Base-by-base conservation (phyloP, 2,113 vertebrate genomes). In the Chionodraco myersi region DNA sequence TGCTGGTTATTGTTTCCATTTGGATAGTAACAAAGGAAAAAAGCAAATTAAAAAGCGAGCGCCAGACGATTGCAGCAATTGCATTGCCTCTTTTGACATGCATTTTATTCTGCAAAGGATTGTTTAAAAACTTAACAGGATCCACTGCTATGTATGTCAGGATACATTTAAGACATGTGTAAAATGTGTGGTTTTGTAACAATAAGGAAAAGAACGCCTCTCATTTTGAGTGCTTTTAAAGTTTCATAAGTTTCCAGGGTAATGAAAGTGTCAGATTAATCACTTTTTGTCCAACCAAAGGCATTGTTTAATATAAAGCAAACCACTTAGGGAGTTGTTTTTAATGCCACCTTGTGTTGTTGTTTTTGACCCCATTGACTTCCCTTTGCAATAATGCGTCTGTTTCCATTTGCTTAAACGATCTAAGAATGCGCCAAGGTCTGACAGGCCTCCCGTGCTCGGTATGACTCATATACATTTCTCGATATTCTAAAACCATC, bases 391-490 rank as follows among this genome's bases (percentile, higher is more conserved):
- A 70, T 45, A 44, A 64, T 44, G 3, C 26, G 16, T 67, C 21
- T 69, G 60, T 41, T 74, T 70, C 30, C 65, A 54, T 70, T 53
- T 4, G 44, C 54, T 72, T n/a, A 11, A 89, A 47, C 14, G 0
- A 51, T 7, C 48, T 21, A 14, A 72, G 58, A 71, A n/a, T 9
- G 41, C 61, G 64, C 52, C 47, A 0, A 9, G 75, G 65, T 63
- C 68, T 71, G 63, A 78, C 63, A 36, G 65, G 69, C 76, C 69
- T 77, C 34, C 52, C 14, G 10, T 59, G 59, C 77, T 79, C 67
- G 52, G 6, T 1, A 11, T 86, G 73, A 83, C 71, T 61, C 80
- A 71, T 66, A 9, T 12, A 10, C 51, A 48, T 74, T 64, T 71
- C 58, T 68, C 9, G 14, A 23, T 36, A 67, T 66, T 66, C 65